phyloP scores from a whole-genome alignment of 2,888 invertebrate genomes.

The Branchipolynoe longqiensis region DNA sequence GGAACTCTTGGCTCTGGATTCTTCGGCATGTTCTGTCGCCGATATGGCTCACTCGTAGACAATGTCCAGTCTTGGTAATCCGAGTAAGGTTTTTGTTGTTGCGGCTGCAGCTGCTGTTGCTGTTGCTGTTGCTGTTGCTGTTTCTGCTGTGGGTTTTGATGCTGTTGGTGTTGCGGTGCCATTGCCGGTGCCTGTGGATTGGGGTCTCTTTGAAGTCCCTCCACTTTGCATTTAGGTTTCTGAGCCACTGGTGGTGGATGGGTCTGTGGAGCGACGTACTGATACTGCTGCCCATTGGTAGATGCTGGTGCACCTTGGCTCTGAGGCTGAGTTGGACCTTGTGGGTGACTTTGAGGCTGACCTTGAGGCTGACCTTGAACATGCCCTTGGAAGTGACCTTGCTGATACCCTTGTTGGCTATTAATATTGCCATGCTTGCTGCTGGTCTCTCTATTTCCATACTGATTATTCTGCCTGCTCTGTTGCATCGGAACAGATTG shows the following conservation, averaged over 20 bases:
- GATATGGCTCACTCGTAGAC: slow-evolving; percentile 75
- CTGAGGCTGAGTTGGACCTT: background rate
- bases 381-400: background rate
- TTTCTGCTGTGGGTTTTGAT: slow-evolving; percentile 41
- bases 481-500: no score
- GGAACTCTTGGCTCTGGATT: slow-evolving; percentile 25
- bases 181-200: background rate
- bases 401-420: slow-evolving; percentile 28
- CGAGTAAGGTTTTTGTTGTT: slow-evolving; percentile 27
- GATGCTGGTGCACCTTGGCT: background rate
- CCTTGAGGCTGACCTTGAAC: slow-evolving; percentile 33
- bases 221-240: background rate
- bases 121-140: slow-evolving; percentile 27
- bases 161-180: slow-evolving; percentile 35
- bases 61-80: slow-evolving; percentile 74
- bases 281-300: slow-evolving; percentile 20
- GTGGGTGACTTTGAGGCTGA: slow-evolving; percentile 1
- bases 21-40: slow-evolving; percentile 68
- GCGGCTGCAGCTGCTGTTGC: slow-evolving; percentile 46
- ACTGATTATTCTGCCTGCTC: background rate
- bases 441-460: background rate
- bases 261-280: slow-evolving; percentile 35
- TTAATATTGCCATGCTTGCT: background rate
- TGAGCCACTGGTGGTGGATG: slow-evolving; percentile 46
- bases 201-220: background rate